Evolutionary conservation across 2,113 vertebrate genomes (phyloP).

Genomic region (Conger conger): DNA sequence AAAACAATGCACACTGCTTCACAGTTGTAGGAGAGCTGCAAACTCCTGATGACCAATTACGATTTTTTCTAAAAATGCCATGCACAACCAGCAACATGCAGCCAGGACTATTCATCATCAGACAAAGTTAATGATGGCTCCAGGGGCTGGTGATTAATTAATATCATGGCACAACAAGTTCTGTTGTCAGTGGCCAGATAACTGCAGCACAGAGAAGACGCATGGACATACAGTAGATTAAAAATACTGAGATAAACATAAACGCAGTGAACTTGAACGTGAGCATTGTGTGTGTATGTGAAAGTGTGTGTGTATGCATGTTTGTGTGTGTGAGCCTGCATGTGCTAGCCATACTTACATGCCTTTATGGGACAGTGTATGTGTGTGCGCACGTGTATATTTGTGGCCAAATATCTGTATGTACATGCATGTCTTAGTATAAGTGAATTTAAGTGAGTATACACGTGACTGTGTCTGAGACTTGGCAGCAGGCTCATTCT

Average conservation of each 20-base stretch:
- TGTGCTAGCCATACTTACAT: background rate
- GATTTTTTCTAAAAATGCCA: conserved; percentile 49
- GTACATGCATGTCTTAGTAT: conserved; percentile 28
- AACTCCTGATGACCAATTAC: conserved; percentile 57
- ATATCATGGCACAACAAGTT: conserved; percentile 45
- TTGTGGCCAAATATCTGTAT: conserved; percentile 45
- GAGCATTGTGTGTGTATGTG: conserved; percentile 25
- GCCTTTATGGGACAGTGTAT: conserved; percentile 4
- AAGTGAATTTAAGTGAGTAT: background rate
- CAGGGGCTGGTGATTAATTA: conserved; percentile 60
- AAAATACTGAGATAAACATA: conserved; percentile 28
- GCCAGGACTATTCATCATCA: conserved; percentile 62
- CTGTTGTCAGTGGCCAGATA: conserved; percentile 27
- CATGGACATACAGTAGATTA: conserved; percentile 9
- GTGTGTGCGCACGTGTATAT: conserved; percentile 37
- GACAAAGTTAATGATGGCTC: conserved; percentile 65
- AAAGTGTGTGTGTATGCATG: background rate
- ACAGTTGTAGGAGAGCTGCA: conserved; percentile 63
- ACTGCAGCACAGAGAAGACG: conserved; percentile 3
- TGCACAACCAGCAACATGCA: conserved; percentile 59
- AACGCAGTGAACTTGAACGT: conserved; percentile 36
- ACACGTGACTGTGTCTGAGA: conserved; percentile 23
- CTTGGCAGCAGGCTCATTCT: conserved; percentile 51
- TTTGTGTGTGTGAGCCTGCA: background rate
- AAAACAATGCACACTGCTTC: conserved; percentile 67